Evolutionary conservation across 2,888 invertebrate genomes (phyloP), one percentile per base, ranked within the genome.

Genomic region (Pseudanteris insignis): DNA sequence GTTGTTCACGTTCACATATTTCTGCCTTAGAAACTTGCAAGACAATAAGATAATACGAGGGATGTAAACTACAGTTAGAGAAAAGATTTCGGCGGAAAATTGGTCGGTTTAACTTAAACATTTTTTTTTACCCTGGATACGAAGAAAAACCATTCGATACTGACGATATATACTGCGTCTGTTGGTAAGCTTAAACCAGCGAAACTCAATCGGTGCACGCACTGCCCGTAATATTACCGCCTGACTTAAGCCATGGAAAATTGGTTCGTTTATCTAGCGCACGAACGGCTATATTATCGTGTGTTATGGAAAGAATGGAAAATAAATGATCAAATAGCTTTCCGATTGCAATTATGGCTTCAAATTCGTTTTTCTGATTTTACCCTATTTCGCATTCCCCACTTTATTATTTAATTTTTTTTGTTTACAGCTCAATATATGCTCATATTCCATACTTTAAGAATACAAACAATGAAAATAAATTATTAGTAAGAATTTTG

Each of bases 251-350:
- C 73, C 70, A 68, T 62, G 67, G 72, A 70, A 74, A 74, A 74
- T 74, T 74, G 74, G 70, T 71, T 72, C 74, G 67, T 74, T 74
- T 69, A 72, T 74, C 72, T 74, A 68, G 63, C 62, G 54, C 65
- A 61, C 63, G 63, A 66, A 64, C 55, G 66, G 37, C 63, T 65
- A 63, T 54, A 63, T 68, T 68, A 69, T 70, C 70, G 65, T 69
- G 44, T 48, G 66, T 68, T 68, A 59, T 66, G 44, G 36, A 61
- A 62, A 64, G 59, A 58, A 46, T 48, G 46, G 47, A 46, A 66
- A 64, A 53, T 66, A 64, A 64, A 63, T 58, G 63, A 61, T 51
- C 54, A 48, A 54, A 54, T 41, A 54, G 37, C 28, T 58, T 64
- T 54, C 50, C 48, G 32, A 43, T 46, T 59, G 64, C 59, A 40